These are phyloP conservation scores for Syndactyla subalaris DNA, from an alignment of 2,797 vertebrate genomes.

Conservation along the genomic window DNA sequence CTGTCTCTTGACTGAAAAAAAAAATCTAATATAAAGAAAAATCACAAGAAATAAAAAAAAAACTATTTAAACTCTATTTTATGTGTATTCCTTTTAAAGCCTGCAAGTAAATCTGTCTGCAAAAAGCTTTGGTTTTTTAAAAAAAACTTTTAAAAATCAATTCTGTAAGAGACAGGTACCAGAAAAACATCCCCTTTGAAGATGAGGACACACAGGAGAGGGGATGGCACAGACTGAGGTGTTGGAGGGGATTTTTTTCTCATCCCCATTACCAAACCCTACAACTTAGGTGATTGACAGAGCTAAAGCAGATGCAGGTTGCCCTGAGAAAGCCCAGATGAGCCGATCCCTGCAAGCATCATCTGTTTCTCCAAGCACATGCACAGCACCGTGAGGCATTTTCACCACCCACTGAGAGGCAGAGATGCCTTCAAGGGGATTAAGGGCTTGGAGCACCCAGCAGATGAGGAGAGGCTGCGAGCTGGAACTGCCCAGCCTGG, in stretches of 20 bases:
- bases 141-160: background rate
- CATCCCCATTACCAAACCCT: background rate
- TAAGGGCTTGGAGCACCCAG: background rate
- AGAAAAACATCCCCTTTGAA: background rate
- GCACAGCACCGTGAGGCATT: accelerated
- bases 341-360: background rate
- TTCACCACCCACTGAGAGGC: background rate
- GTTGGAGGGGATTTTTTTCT: background rate
- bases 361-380: background rate
- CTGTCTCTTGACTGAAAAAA: slow-evolving; percentile 74
- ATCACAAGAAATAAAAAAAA: slow-evolving; percentile 71
- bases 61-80: slow-evolving; percentile 71
- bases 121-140: background rate
- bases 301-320: background rate
- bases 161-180: background rate
- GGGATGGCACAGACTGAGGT: background rate
- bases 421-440: background rate
- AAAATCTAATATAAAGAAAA: slow-evolving; percentile 78
- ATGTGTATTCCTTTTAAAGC: background rate
- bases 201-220: background rate
- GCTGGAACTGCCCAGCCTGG: background rate
- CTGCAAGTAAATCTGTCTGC: background rate
- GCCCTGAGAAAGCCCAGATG: background rate
- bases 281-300: background rate
- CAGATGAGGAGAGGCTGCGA: background rate